Percentiles rank a stretch among this genome's conserved stretches.
Evolutionary conservation across 2,113 vertebrate genomes (phyloP).

Genomic region (Brienomyrus brachyistius): DNA sequence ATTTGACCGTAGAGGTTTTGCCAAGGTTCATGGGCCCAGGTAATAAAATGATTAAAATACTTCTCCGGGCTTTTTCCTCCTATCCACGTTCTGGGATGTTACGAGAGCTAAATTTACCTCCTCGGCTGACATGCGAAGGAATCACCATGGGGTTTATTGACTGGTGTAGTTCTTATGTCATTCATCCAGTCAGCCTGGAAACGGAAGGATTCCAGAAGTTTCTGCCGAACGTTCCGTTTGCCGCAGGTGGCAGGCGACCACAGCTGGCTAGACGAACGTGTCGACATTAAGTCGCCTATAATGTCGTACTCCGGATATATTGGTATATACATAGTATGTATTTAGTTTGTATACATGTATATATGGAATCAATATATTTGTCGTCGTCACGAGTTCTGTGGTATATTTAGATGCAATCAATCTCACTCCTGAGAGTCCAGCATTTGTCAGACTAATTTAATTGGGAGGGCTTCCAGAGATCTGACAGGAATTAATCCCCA

Average conservation of each 20-base stretch:
- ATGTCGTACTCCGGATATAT: background rate
- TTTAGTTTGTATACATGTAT: constrained; percentile 3
- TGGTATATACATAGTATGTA: background rate
- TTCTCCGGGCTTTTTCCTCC: background rate
- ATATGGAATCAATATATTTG: constrained; percentile 2
- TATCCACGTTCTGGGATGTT: background rate
- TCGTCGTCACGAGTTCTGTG: background rate
- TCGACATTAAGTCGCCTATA: background rate
- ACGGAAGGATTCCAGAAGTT: background rate
- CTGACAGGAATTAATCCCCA: background rate
- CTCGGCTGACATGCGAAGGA: background rate
- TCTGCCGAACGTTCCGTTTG: background rate
- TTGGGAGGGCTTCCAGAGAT: background rate
- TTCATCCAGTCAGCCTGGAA: background rate
- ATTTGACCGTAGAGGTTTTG: background rate
- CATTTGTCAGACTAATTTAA: constrained; percentile 13
- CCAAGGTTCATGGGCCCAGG: background rate
- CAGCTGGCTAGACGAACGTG: background rate
- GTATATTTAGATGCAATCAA: background rate
- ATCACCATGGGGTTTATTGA: background rate
- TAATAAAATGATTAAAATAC: background rate
- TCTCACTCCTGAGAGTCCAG: background rate
- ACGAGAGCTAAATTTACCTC: background rate
- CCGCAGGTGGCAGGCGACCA: background rate
- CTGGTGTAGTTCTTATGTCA: background rate